These are phyloP conservation scores for Tenthredo mesomela DNA, from an alignment of 2,888 invertebrate genomes.

Conservation along the genomic window DNA sequence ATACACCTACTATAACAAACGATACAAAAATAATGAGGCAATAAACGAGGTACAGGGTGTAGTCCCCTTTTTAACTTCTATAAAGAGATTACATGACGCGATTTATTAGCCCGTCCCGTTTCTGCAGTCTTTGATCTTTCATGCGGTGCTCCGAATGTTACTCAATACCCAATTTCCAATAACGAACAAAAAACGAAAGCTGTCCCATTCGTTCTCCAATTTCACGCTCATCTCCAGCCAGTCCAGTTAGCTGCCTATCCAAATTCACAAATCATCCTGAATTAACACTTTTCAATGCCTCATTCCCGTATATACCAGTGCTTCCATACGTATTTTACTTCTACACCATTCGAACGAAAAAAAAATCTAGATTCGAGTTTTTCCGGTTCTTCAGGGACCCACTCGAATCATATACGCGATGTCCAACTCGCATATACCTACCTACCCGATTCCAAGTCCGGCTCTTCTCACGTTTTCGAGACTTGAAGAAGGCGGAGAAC, in stretches of 20 bases:
- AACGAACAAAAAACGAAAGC: not conserved
- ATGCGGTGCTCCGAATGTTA: not conserved
- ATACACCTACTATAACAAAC: not conserved
- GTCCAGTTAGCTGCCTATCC: constrained; percentile 1
- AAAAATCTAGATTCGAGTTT: not conserved
- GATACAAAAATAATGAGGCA: not conserved
- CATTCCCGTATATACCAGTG: not conserved
- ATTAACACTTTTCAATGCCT: not conserved
- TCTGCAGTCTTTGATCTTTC: not conserved
- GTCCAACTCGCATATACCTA: not conserved
- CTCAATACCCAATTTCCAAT: constrained; percentile 21
- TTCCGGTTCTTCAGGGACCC: constrained; percentile 1
- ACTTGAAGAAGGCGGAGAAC: not conserved
- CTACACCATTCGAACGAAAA: not conserved
- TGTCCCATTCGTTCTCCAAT: constrained; percentile 29
- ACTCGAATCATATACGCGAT: not conserved
- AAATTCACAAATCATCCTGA: not conserved
- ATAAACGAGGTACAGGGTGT: not conserved
- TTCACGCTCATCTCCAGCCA: not conserved
- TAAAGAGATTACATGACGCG: constrained; percentile 22
- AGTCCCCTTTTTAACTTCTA: not conserved
- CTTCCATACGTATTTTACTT: not conserved
- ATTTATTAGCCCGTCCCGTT: not conserved
- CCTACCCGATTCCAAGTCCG: not conserved
- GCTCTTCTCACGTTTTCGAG: not conserved